These are phyloP conservation scores for Ricordea florida DNA, from an alignment of 92 coral and sea anemone species.

Conservation along the genomic window DNA sequence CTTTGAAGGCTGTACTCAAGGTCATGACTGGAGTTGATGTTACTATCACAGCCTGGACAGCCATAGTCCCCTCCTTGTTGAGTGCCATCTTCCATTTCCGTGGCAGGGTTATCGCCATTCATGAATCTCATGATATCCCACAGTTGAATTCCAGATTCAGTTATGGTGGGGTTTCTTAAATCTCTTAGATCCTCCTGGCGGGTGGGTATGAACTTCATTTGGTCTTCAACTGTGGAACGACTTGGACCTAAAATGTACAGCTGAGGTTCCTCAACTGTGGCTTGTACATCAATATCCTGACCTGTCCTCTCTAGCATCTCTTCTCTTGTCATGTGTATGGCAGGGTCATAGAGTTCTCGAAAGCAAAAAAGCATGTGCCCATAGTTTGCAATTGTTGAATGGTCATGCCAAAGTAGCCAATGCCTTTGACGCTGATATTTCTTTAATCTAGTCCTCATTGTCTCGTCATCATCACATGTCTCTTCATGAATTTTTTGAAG, in stretches of 20 bases:
- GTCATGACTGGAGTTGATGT: constrained; percentile 13
- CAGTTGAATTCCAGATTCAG: constrained; percentile 16
- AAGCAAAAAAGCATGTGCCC: constrained; percentile 35
- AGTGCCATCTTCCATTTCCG: constrained; percentile 52
- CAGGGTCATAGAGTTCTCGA: constrained; percentile 22
- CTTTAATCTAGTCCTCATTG: constrained; percentile 6
- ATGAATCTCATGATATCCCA: constrained; percentile 38
- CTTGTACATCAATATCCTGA: constrained; percentile 45
- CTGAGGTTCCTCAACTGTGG: constrained; percentile 54
- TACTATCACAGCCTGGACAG: constrained; percentile 42
- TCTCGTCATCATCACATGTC: not conserved
- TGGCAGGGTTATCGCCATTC: constrained; percentile 50
- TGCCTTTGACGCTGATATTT: constrained; percentile 30
- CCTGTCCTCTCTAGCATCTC: constrained; percentile 1
- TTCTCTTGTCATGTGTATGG: constrained; percentile 22
- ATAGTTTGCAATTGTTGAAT: constrained; percentile 27
- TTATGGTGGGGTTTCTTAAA: not conserved
- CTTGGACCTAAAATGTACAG: constrained; percentile 48
- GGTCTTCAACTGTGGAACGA: constrained; percentile 45
- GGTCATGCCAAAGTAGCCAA: constrained; percentile 61
- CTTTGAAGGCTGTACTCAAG: constrained; percentile 20
- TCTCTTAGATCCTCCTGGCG: constrained; percentile 46
- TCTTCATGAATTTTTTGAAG: constrained; percentile 44
- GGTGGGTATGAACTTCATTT: constrained; percentile 34
- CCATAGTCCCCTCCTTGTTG: constrained; percentile 51